These are phyloP conservation scores for Bufo bufo DNA, from an alignment of 2,113 vertebrate genomes.

Conservation along the genomic window DNA sequence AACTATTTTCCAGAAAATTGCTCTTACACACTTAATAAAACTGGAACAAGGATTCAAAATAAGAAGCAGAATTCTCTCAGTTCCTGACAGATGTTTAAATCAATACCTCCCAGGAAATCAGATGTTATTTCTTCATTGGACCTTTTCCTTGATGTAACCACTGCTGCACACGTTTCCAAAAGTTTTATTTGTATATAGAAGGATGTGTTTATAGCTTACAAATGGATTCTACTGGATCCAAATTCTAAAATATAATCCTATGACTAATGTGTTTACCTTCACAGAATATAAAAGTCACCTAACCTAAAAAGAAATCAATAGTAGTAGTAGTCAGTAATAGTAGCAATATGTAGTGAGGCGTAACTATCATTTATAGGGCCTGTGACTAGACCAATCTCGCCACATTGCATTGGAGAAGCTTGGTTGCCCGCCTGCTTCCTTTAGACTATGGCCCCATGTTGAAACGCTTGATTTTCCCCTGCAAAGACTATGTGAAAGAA, in stretches of 20 bases:
- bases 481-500: no score
- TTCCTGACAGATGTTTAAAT: conserved; percentile 62
- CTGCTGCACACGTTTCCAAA: conserved; percentile 40
- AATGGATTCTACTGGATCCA: background rate
- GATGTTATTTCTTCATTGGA: conserved; percentile 12
- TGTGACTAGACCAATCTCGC: no score
- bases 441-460: no score
- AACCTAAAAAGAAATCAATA: no score
- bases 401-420: no score
- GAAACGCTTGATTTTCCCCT: no score
- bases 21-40: conserved; percentile 40
- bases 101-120: conserved; percentile 54
- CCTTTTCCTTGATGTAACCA: conserved; percentile 60
- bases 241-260: background rate
- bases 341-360: no score
- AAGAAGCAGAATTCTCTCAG: conserved; percentile 55
- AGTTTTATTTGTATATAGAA: conserved; percentile 15
- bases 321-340: no score
- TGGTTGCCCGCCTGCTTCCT: no score
- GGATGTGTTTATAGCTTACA: background rate
- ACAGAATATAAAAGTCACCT: no score
- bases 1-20: conserved; percentile 58
- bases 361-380: no score
- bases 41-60: conserved; percentile 57
- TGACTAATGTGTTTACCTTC: background rate